Evolutionary conservation across 1,140 invertebrate genomes (phyloP), one percentile per base, ranked within the genome.

Genomic region (Papilio machaon): DNA sequence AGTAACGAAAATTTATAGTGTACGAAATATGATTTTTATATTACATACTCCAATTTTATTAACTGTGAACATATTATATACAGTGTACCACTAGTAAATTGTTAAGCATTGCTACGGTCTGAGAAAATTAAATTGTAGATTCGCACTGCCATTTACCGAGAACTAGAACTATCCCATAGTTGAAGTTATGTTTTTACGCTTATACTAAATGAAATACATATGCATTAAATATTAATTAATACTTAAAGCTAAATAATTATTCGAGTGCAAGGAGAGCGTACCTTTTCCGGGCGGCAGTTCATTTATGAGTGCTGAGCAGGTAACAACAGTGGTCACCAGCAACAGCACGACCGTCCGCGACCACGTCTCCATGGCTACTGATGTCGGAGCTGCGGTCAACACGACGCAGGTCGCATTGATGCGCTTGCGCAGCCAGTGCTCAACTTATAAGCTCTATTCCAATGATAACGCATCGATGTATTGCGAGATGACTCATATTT

Each of bases 331-430:
- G 7, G 81, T 79, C 67, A 85, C 79, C 80, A 87, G 82, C 47
- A 89, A 43, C 7, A 94, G 79, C 80, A 90, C 91, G 84, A 91
- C 84, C 78, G 84, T 82, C 80, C 84, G 75, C 80, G 77, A 75
- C 84, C 86, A 88, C 84, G 85, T 82, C 83, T 87, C 90, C 92
- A 94, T 94, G 85, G 83, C 85, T 88, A 93, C 91, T 93, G 91
- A 84, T 82, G 80, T 43, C 76, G 84, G 47, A 78, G 47, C 76
- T 80, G 82, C 76, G 79, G 79, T 64, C 64, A 80, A 82, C 79
- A 80, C 81, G 83, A 78, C 80, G 83, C 80, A 83, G 52, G 11
- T 73, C 87, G 82, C 85, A 87, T 85, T 86, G 88, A 86, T 91
- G 91, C 90, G 88, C 81, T 75, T 76, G 85, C 83, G 81, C 82